These are phyloP conservation scores for Morone saxatilis DNA, from an alignment of 2,113 vertebrate genomes.

Conservation along the genomic window DNA sequence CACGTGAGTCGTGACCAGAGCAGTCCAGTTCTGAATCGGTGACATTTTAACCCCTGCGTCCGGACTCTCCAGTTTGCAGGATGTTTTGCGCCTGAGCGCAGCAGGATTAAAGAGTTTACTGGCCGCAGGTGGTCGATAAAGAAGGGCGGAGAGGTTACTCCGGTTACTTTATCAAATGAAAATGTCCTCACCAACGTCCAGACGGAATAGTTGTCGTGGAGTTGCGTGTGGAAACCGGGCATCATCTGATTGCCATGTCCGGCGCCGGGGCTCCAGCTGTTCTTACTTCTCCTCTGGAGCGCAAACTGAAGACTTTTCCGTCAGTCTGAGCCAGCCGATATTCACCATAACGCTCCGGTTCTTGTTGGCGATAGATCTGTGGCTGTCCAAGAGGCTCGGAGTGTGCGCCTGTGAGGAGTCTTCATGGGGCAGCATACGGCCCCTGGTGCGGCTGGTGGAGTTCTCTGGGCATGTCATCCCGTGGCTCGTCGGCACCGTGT, in stretches of 20 bases:
- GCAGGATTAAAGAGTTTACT: slow-evolving; percentile 13
- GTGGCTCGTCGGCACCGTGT: slow-evolving; percentile 89
- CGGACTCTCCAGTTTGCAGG: slow-evolving; percentile 21
- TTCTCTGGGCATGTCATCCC: slow-evolving; percentile 91
- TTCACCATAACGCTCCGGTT: slow-evolving; percentile 89
- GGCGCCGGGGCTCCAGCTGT: slow-evolving; percentile 83
- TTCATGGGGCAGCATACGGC: slow-evolving; percentile 89
- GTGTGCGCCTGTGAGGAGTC: slow-evolving; percentile 91
- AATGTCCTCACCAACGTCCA: slow-evolving; percentile 76
- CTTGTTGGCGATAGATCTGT: slow-evolving; percentile 91
- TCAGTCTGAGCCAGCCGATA: slow-evolving; percentile 91
- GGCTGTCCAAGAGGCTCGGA: slow-evolving; percentile 91
- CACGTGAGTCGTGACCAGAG: slow-evolving; percentile 55
- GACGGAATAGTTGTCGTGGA: slow-evolving; percentile 75
- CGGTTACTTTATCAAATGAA: slow-evolving; percentile 2
- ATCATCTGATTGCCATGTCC: slow-evolving; percentile 82
- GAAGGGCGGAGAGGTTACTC: neutral
- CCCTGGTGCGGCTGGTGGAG: slow-evolving; percentile 91
- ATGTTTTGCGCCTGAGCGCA: slow-evolving; percentile 43
- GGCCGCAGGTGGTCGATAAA: slow-evolving; percentile 15
- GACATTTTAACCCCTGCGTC: slow-evolving; percentile 14
- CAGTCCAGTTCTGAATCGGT: slow-evolving; percentile 35
- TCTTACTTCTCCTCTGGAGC: slow-evolving; percentile 63
- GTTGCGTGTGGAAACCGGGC: slow-evolving; percentile 51
- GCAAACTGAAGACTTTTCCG: slow-evolving; percentile 86